Percentiles rank a stretch among this genome's conserved stretches.
Conservation (phyloP, 1,140 invertebrate genomes). For the Eupristina koningsbergeri region DNA sequence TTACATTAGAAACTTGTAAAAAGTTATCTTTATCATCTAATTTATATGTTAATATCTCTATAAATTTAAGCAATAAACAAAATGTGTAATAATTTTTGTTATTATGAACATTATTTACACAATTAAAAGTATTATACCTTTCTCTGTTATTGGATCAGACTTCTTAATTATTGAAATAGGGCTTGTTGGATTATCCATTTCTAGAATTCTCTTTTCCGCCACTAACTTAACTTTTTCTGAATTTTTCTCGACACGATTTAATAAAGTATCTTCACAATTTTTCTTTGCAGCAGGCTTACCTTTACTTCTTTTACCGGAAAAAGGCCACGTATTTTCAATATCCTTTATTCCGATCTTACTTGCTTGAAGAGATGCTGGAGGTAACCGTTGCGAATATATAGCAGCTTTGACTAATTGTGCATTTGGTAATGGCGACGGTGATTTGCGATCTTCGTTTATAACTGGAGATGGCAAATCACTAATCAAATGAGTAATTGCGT, state of each 20-base stretch:
- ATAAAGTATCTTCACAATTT: neutral
- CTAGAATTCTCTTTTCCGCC: constrained; percentile 39
- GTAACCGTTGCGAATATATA: constrained; percentile 63
- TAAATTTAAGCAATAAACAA: no score
- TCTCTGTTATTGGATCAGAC: constrained; percentile 10
- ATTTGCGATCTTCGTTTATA: constrained; percentile 55
- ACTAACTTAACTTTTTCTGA: neutral
- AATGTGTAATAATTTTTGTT: no score
- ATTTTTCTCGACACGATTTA: neutral
- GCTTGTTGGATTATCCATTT: constrained; percentile 27
- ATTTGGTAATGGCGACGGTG: constrained; percentile 60
- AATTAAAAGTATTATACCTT: constrained; percentile 30
- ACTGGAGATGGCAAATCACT: constrained; percentile 75
- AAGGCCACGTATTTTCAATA: constrained; percentile 52
- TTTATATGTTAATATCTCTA: no score
- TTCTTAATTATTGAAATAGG: neutral
- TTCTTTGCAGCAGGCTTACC: neutral
- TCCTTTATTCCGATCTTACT: constrained; percentile 62
- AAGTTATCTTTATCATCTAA: no score
- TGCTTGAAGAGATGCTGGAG: constrained; percentile 62
- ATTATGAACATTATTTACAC: neutral
- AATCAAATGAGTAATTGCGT: constrained; percentile 80
- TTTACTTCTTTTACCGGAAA: constrained; percentile 18
- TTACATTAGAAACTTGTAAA: no score
- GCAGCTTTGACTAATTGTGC: constrained; percentile 66